A percentile compares a stretch with the other conserved stretches of the same genome.
Evolutionary conservation across 2,888 invertebrate species (phyloP).

Genomic region (Corbicula japonica): DNA sequence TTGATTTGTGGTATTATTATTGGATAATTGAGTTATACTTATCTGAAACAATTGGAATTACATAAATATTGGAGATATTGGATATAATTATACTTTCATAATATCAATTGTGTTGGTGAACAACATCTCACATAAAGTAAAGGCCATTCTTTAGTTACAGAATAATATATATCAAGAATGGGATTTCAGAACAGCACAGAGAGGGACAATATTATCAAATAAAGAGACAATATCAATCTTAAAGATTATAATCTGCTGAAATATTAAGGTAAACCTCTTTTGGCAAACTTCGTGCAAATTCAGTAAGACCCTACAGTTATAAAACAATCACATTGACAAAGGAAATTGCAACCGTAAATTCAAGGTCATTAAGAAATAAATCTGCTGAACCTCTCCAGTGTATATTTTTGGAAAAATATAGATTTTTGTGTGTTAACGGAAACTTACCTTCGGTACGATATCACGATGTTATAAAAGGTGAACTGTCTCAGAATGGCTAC

Average conservation of each 20-base stretch:
- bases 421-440: too few relatives aligned
- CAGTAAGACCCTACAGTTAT: conserved; percentile 1
- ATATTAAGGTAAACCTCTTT: conserved; percentile 5
- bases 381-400: too few relatives aligned
- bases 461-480: too few relatives aligned
- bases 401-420: too few relatives aligned
- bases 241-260: conserved; percentile 11
- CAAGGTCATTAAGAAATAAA: too few relatives aligned
- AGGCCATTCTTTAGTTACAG: background rate
- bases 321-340: too few relatives aligned
- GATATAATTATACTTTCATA: conserved; percentile 3
- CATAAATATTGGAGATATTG: background rate
- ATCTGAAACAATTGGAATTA: background rate
- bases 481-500: too few relatives aligned
- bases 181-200: background rate
- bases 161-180: conserved; percentile 2
- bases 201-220: conserved; percentile 1
- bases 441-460: too few relatives aligned
- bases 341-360: too few relatives aligned
- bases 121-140: conserved; percentile 8
- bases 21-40: background rate
- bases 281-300: background rate
- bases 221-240: background rate
- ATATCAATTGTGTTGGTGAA: background rate
- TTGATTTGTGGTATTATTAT: conserved; percentile 7